Evolutionary conservation across 2,888 invertebrate species (phyloP).

Genomic region (Cataglyphis albicans): DNA sequence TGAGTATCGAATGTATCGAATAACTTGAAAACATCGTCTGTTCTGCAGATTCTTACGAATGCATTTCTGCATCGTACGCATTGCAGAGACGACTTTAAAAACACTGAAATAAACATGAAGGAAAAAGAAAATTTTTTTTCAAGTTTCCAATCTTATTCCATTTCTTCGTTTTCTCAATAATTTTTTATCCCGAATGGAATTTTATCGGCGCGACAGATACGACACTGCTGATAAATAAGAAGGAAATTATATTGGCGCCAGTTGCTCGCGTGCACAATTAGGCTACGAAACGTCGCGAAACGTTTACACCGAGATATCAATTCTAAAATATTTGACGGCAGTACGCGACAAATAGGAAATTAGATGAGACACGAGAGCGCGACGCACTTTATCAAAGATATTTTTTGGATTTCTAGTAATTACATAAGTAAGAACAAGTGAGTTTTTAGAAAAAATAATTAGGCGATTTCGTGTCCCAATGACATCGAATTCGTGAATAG

Average conservation of each 20-base stretch:
- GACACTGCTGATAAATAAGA: not conserved
- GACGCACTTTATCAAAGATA: slow-evolving; percentile 27
- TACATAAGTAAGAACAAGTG: not conserved
- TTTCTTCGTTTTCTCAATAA: not conserved
- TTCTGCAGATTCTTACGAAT: not conserved
- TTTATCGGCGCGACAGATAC: slow-evolving; percentile 8
- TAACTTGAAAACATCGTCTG: not conserved
- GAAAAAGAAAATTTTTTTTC: not conserved
- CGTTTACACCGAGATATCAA: slow-evolving; percentile 29
- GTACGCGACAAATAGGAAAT: slow-evolving; percentile 45
- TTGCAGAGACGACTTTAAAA: not conserved
- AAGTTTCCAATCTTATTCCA: not conserved
- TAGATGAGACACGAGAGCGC: slow-evolving; percentile 38
- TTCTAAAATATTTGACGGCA: slow-evolving; percentile 3
- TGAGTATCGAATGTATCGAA: not conserved
- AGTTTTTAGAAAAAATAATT: slow-evolving; percentile 45
- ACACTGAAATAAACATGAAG: not conserved
- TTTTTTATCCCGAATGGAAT: not conserved
- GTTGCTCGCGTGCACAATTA: not conserved
- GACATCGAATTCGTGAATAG: slow-evolving; percentile 16
- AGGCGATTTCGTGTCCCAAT: slow-evolving; percentile 21
- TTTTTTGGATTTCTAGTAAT: not conserved
- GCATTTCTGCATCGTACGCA: not conserved
- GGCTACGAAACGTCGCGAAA: not conserved
- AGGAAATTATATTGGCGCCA: slow-evolving; percentile 6